These are phyloP conservation scores for Gadopsis marmoratus DNA, from an alignment of 2,797 vertebrate species.

Conservation along the genomic window DNA sequence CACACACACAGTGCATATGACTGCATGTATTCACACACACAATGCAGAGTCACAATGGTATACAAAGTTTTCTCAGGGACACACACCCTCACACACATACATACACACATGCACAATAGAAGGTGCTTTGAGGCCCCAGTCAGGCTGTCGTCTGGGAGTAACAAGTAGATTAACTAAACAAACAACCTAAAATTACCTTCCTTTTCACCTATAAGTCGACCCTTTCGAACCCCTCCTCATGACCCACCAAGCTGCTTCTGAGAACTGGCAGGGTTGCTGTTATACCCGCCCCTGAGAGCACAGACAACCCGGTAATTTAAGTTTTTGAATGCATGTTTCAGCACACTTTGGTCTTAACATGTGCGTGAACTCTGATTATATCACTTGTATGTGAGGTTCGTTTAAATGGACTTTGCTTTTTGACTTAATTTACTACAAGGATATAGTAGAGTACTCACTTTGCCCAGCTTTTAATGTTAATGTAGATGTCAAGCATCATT, in stretches of 20 bases:
- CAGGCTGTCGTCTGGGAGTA: constrained; percentile 82
- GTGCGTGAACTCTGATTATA: constrained; percentile 20
- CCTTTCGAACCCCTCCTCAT: constrained; percentile 34
- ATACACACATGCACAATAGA: constrained; percentile 75
- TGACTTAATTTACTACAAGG: constrained; percentile 5
- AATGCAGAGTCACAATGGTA: constrained; percentile 32
- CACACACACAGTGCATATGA: constrained; percentile 11
- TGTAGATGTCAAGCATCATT: neutral
- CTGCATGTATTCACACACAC: constrained; percentile 36
- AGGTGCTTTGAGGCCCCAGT: constrained; percentile 83
- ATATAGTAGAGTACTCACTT: neutral
- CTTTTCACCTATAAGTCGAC: constrained; percentile 60
- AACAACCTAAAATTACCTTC: constrained; percentile 84
- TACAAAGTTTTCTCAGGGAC: constrained; percentile 24
- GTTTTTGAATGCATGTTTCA: constrained; percentile 38
- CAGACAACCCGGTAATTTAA: constrained; percentile 49
- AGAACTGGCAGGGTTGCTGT: constrained; percentile 55
- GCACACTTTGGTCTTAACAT: constrained; percentile 38
- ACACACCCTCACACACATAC: constrained; percentile 54
- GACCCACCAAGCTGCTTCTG: constrained; percentile 29
- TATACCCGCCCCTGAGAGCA: constrained; percentile 47
- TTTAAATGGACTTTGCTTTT: constrained; percentile 4
- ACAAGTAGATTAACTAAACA: constrained; percentile 82
- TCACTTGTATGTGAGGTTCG: constrained; percentile 2
- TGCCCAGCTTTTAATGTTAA: neutral